Evolutionary conservation across 2,797 vertebrate genomes (phyloP).

Genomic region (Cirrhinus molitorella): DNA sequence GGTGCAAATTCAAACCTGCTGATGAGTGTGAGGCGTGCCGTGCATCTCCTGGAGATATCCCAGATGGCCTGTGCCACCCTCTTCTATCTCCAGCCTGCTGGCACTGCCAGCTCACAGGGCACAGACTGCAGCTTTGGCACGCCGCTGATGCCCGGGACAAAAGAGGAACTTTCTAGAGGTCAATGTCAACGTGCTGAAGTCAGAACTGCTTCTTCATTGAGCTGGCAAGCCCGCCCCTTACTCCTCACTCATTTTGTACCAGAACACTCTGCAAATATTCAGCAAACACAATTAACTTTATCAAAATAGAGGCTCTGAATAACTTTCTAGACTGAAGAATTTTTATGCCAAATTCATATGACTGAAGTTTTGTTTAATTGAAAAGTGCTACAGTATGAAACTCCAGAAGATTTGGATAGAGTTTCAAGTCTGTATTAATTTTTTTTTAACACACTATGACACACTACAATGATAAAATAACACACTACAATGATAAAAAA

Average conservation of each 20-base stretch:
- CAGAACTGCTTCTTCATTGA: constrained; percentile 52
- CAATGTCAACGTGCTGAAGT: constrained; percentile 68
- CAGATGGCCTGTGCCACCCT: constrained; percentile 80
- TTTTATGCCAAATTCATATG: not conserved
- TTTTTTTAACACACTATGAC: too few species aligned
- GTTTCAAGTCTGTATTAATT: too few species aligned
- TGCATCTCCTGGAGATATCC: constrained; percentile 80
- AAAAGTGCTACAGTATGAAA: not conserved
- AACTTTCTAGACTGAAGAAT: not conserved
- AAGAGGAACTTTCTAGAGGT: constrained; percentile 80
- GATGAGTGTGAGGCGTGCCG: constrained; percentile 68
- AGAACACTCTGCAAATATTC: constrained; percentile 4
- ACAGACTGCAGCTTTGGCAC: constrained; percentile 78
- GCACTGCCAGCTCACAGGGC: constrained; percentile 74
- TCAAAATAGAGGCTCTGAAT: too few species aligned
- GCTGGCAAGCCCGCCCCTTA: constrained; percentile 4
- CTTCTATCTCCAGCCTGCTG: constrained; percentile 71
- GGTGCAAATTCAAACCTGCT: constrained; percentile 67
- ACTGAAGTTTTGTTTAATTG: not conserved
- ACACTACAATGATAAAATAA: too few species aligned
- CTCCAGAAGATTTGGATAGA: not conserved
- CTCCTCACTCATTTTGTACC: not conserved
- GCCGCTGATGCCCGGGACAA: constrained; percentile 71
- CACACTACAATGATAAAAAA: too few species aligned
- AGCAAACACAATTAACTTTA: not conserved